phyloP scores from a whole-genome alignment of 2,888 invertebrate species.

The Eueremaeus valkanovi region DNA sequence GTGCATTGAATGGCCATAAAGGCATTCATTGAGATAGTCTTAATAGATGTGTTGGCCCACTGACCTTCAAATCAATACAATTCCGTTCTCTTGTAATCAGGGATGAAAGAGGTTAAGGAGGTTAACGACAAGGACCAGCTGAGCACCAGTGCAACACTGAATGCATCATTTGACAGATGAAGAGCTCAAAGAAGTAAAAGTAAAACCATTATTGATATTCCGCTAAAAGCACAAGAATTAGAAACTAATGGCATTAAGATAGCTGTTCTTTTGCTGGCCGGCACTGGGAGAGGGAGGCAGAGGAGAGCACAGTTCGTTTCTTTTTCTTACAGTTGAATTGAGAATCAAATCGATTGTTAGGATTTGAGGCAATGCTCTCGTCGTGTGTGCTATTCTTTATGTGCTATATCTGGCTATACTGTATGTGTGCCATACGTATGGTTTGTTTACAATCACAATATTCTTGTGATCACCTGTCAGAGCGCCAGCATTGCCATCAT shows the following conservation, averaged over 20 bases:
- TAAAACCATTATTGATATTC: slow-evolving; percentile 28
- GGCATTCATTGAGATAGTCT: slow-evolving; percentile 29
- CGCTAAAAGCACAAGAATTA: slow-evolving; percentile 31
- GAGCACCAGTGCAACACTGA: slow-evolving; percentile 1
- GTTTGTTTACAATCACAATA: slow-evolving; percentile 15
- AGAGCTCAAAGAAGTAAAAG: slow-evolving; percentile 26
- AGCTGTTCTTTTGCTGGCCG: background rate
- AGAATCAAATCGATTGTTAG: background rate
- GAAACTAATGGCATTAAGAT: slow-evolving; percentile 31
- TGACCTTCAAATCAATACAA: slow-evolving; percentile 26
- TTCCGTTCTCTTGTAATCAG: slow-evolving; percentile 17
- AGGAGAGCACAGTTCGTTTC: too few relatives aligned
- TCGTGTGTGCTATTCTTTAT: background rate
- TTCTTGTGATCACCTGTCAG: slow-evolving; percentile 30
- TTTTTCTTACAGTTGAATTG: background rate
- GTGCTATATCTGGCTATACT: slow-evolving; percentile 15
- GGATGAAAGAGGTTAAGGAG: slow-evolving; percentile 10
- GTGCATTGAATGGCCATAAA: slow-evolving; percentile 30
- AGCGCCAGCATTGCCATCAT: background rate
- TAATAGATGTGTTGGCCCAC: slow-evolving; percentile 34
- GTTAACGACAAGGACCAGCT: slow-evolving; percentile 33
- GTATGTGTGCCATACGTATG: slow-evolving; percentile 18
- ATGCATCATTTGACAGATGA: slow-evolving; percentile 35
- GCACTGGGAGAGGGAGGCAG: too few relatives aligned
- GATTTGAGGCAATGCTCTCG: slow-evolving; percentile 7